A percentile compares a stretch with the other conserved stretches of the same genome.
phyloP scores from a whole-genome alignment of 2,888 invertebrate genomes.

The Tillus elongatus region DNA sequence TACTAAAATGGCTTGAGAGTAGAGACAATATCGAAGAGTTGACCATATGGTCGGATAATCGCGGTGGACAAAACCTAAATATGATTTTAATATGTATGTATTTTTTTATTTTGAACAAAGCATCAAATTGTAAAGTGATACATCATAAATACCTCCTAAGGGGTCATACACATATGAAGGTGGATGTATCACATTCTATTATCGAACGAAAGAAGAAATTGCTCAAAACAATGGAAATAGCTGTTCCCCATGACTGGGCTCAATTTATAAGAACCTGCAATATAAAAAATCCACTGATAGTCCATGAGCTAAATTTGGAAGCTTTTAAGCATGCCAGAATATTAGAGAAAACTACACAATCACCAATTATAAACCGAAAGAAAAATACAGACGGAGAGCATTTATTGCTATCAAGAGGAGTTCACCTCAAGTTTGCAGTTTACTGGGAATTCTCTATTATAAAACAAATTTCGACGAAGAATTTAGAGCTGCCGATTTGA shows the following conservation, averaged over 20 bases:
- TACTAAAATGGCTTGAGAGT: neutral
- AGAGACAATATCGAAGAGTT: neutral
- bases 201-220: neutral
- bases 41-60: constrained; percentile 5
- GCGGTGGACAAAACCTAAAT: constrained; percentile 1
- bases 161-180: constrained; percentile 3
- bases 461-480: constrained; percentile 3
- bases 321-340: neutral
- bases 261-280: constrained; percentile 5
- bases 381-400: constrained; percentile 7
- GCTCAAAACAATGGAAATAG: constrained; percentile 4
- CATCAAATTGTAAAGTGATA: neutral
- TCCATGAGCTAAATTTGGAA: neutral
- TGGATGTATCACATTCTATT: neutral
- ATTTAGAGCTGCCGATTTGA: no score
- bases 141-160: constrained; percentile 1
- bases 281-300: neutral
- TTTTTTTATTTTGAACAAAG: neutral
- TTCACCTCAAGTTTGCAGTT: neutral
- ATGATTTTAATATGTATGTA: neutral
- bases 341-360: neutral
- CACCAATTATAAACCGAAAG: neutral
- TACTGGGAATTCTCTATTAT: constrained; percentile 4
- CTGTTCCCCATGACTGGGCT: constrained; percentile 5
- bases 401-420: neutral